Percentiles rank a stretch among this genome's conserved stretches.
These are phyloP conservation scores for Cyclargus thomasi DNA, from an alignment of 1,140 invertebrate species.

Conservation along the genomic window DNA sequence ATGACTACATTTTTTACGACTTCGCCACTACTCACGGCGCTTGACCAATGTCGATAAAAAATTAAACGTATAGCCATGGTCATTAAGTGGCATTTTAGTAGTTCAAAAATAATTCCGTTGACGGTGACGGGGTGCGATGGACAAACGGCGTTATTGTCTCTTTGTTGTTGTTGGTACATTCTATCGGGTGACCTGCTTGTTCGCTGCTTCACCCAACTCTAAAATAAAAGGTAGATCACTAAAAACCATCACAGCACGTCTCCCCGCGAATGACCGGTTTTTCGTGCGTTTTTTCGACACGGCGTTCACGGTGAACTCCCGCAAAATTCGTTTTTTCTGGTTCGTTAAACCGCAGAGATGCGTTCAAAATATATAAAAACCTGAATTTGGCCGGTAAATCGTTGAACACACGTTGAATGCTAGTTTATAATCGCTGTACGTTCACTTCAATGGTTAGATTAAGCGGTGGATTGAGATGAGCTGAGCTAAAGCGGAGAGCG, in stretches of 20 bases:
- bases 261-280: background rate
- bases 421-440: constrained; percentile 4
- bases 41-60: too few species aligned
- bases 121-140: too few species aligned
- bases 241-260: background rate
- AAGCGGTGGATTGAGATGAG: constrained; percentile 18
- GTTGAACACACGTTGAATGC: background rate
- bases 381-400: constrained; percentile 2
- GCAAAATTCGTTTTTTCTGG: background rate
- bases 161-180: too few species aligned
- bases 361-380: constrained; percentile 7
- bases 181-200: too few species aligned
- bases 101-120: too few species aligned
- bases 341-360: constrained; percentile 13
- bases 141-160: too few species aligned
- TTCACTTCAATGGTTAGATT: constrained; percentile 5
- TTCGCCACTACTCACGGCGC: too few species aligned
- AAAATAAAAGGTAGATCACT: too few species aligned
- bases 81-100: too few species aligned
- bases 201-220: too few species aligned
- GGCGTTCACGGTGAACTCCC: background rate
- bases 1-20: too few species aligned
- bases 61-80: too few species aligned
- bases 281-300: background rate
- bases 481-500: background rate